Evolutionary conservation across 1,140 invertebrate genomes (phyloP), one percentile per base, ranked within the genome.

Genomic region (Papilio polyxenes): DNA sequence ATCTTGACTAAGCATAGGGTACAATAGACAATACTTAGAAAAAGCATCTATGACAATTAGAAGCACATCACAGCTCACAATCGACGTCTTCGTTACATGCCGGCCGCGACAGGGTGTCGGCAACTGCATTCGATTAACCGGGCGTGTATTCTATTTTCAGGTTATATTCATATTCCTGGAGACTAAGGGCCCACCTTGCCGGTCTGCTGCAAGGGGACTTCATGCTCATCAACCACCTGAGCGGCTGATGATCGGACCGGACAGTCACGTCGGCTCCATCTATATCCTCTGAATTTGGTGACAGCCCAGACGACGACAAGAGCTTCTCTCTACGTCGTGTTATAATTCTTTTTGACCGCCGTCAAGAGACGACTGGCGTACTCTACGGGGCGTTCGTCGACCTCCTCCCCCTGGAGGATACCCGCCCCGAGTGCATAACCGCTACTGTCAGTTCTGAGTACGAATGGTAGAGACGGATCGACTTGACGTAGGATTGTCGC

Each of bases 191-290:
- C 95, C 94, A 95, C 40, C 93, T 82, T 0, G 92, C 92, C 13
- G 92, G 48, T 1, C 88, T 81, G 8, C 88, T 89, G 2, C 80
- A 86, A 0, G 92, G 88, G 0, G 89, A 87, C 81, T 93, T 95
- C 0, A 93, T 83, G 3, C 83, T 86, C 44, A 90, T 84, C 0
- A 95, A 81, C 92, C 93, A 95, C 53, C 85, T 84, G 10, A 95
- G 80, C 0, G 93, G 89, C 82, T 93, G 92, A 81, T 95, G 95
- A 79, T 96, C 94, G 1, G 93, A 94, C 56, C 87, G 82, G 0
- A 95, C 87, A 0, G 69, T 87, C 62, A 96, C 92, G 82, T 85
- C 83, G 9, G 80, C 85, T 7, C 89, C 91, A 56, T 92, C 88
- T 78, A 75, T 92, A 92, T 9, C 83, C 84, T 37, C 89, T 59